Evolutionary conservation across 35 echinoderm and acorn worm species (phyloP), one percentile per base, ranked within the genome.

Genomic region (Apostichopus japonicus): DNA sequence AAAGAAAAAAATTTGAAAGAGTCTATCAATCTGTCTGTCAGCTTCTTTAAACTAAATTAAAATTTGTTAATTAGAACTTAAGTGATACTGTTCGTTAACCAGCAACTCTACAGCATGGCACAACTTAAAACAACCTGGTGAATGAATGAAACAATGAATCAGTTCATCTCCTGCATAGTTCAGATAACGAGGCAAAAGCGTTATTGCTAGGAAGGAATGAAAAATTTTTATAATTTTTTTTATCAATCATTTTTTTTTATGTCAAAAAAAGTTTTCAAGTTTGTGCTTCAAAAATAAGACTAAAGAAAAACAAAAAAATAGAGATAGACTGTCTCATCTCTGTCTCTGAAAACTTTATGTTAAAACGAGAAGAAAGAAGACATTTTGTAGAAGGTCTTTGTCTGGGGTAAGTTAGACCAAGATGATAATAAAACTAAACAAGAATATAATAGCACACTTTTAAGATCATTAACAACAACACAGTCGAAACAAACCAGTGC

Each of bases 161-260:
- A 84, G 56, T 84, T 57, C 17, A 17, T 23, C 17, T 84, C 53
- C 81, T 84, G 81, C 81, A 84, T 84, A 84, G 81, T 59, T 84
- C 81, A 84, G 81, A 84, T 84, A 56, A 84, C 81, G 81, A 84
- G 81, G 81, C 81, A 84, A 84, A 84, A 84, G 81, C 81, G 81
- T 84, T 84, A 84, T 84, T 84, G 81, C 81, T 84, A 84, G 81
- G 81, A 84, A 84, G 81, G 81, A 84, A 84, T 84, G 81, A 54
- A 54, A 54, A 44, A 57, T 84, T 84, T 84, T 84, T 44, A 44
- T 44, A 44, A 44, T 55, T 84, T 59, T 21, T 84, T 24, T 84
- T 84, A 23, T 83, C 55, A 8, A 6, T 54, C 1, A 10, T 59
- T 84, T 84, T 84, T 84, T 83, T 83, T 84, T 19, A 27, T 53